phyloP scores from a whole-genome alignment of 2,888 invertebrate species.

The Dicyrtoma fusca region DNA sequence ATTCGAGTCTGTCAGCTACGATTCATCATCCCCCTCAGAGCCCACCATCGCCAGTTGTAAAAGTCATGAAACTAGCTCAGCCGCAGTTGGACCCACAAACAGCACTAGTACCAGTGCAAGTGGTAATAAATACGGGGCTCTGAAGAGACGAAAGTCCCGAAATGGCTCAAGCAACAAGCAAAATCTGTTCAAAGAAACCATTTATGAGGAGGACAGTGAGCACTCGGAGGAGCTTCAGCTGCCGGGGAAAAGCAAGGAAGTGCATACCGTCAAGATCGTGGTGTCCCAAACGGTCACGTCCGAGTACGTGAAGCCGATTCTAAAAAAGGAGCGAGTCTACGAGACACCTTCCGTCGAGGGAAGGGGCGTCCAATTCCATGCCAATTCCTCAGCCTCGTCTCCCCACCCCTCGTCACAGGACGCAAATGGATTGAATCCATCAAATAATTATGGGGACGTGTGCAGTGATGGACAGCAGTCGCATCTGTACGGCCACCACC shows the following conservation, averaged over 20 bases:
- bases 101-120: background rate
- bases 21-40: background rate
- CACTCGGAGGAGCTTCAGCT: slow-evolving; percentile 21
- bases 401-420: background rate
- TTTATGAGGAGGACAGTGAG: slow-evolving; percentile 53
- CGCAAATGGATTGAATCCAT: background rate
- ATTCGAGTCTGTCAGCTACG: background rate
- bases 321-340: slow-evolving; percentile 45
- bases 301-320: slow-evolving; percentile 54
- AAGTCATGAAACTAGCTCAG: slow-evolving; percentile 1
- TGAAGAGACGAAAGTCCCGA: slow-evolving; percentile 44
- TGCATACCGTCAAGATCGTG: slow-evolving; percentile 54
- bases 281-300: slow-evolving; percentile 32
- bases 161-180: slow-evolving; percentile 38
- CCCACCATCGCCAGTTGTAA: background rate
- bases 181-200: slow-evolving; percentile 52
- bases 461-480: background rate
- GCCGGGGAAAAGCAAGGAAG: slow-evolving; percentile 9
- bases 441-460: background rate
- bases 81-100: background rate
- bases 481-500: background rate
- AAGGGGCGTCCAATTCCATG: no score
- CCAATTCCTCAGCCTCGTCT: background rate
- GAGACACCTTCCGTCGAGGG: slow-evolving; percentile 8
- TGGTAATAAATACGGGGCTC: slow-evolving; percentile 49